Conservation (phyloP, 2,888 invertebrate species). For the Dynastes maya region DNA sequence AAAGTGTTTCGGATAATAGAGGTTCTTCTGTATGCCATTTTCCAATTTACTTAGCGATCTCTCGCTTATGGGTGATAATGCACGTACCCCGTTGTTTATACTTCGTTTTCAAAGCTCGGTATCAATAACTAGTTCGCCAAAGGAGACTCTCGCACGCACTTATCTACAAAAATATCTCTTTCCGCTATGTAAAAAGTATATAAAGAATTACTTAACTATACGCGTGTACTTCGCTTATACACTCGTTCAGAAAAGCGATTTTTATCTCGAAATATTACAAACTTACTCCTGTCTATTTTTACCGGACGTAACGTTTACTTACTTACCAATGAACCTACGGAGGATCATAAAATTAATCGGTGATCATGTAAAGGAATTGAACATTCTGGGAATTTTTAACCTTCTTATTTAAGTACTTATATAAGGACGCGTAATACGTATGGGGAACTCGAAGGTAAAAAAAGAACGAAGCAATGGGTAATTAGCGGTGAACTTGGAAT, state of each 20-base stretch:
- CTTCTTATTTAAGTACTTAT: not conserved
- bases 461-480: not conserved
- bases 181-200: not conserved
- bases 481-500: constrained; percentile 26
- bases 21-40: too few species aligned
- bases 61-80: too few species aligned
- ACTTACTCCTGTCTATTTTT: constrained; percentile 31
- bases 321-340: not conserved
- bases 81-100: too few species aligned
- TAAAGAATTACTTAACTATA: constrained; percentile 4
- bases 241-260: constrained; percentile 31
- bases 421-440: not conserved
- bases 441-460: not conserved
- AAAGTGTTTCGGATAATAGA: too few species aligned
- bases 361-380: constrained; percentile 17
- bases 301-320: not conserved
- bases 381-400: constrained; percentile 17
- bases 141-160: not conserved
- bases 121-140: too few species aligned
- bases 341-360: constrained; percentile 13
- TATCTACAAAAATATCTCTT: not conserved
- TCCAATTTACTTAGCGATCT: too few species aligned
- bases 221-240: not conserved
- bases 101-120: too few species aligned
- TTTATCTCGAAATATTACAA: constrained; percentile 41